These are phyloP conservation scores for Silurus meridionalis DNA, from an alignment of 2,113 vertebrate genomes.

Conservation along the genomic window DNA sequence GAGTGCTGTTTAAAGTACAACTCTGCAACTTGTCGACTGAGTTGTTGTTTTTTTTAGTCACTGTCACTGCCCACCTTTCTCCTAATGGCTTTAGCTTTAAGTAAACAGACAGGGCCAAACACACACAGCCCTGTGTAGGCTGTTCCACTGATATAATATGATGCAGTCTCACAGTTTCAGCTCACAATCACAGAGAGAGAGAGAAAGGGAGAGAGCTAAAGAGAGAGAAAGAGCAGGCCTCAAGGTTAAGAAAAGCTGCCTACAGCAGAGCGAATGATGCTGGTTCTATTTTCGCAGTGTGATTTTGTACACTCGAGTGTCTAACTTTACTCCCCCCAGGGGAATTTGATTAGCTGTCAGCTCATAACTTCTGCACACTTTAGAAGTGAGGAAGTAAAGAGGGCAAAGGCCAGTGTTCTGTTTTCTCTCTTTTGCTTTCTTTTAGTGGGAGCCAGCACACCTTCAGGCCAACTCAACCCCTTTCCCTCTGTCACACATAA, in stretches of 20 bases:
- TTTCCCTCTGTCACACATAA: constrained; percentile 26
- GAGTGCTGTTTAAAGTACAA: constrained; percentile 1
- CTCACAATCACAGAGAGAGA: neutral
- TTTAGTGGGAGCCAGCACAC: constrained; percentile 1
- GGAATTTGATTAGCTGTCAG: constrained; percentile 42
- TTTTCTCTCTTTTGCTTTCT: constrained; percentile 11
- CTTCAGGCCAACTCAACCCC: constrained; percentile 37
- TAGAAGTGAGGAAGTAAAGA: constrained; percentile 19
- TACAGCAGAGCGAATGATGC: constrained; percentile 59
- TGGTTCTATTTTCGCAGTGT: constrained; percentile 18
- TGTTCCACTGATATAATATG: constrained; percentile 7
- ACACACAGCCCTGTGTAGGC: constrained; percentile 19
- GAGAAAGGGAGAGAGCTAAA: constrained; percentile 9
- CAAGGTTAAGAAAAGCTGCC: constrained; percentile 63
- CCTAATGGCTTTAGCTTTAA: constrained; percentile 10
- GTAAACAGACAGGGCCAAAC: constrained; percentile 21
- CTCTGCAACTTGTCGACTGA: neutral
- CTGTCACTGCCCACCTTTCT: constrained; percentile 31
- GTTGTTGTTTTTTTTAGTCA: constrained; percentile 25
- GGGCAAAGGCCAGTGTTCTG: constrained; percentile 49
- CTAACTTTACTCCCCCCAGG: constrained; percentile 36
- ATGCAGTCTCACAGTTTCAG: constrained; percentile 18
- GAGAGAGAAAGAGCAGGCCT: constrained; percentile 50
- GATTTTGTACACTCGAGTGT: constrained; percentile 10
- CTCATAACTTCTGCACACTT: constrained; percentile 10